phyloP scores from a whole-genome alignment of 2,113 vertebrate species.

The Mirza zaza region DNA sequence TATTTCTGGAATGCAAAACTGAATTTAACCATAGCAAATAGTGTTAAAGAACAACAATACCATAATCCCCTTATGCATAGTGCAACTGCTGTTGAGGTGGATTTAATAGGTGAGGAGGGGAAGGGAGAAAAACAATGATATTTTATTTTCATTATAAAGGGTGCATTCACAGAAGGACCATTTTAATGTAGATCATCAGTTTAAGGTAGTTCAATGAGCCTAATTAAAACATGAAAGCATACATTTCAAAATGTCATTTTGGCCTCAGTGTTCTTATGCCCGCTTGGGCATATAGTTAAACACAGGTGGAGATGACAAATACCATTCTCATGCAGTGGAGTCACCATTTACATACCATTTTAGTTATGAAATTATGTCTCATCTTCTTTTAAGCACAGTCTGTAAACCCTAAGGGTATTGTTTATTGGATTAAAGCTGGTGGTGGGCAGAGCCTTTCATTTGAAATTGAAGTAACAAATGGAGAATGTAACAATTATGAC shows the following conservation, averaged over 20 bases:
- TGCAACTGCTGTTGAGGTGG: background rate
- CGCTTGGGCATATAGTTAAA: background rate
- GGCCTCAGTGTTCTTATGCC: background rate
- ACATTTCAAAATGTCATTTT: background rate
- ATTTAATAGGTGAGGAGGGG: background rate
- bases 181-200: conserved; percentile 13
- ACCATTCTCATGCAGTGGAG: background rate
- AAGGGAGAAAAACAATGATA: background rate
- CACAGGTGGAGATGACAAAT: conserved; percentile 6
- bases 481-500: background rate
- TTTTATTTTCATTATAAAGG: background rate
- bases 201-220: background rate
- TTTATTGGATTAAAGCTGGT: conserved; percentile 22
- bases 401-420: background rate
- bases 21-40: conserved; percentile 1
- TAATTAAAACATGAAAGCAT: background rate
- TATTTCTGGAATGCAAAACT: background rate
- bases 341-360: conserved; percentile 35
- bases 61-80: background rate
- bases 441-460: background rate
- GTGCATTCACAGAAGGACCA: background rate
- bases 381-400: background rate
- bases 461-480: background rate
- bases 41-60: background rate
- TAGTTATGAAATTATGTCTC: conserved; percentile 34